phyloP scores from a whole-genome alignment of 1,140 invertebrate species.

The Bombus balteatus region DNA sequence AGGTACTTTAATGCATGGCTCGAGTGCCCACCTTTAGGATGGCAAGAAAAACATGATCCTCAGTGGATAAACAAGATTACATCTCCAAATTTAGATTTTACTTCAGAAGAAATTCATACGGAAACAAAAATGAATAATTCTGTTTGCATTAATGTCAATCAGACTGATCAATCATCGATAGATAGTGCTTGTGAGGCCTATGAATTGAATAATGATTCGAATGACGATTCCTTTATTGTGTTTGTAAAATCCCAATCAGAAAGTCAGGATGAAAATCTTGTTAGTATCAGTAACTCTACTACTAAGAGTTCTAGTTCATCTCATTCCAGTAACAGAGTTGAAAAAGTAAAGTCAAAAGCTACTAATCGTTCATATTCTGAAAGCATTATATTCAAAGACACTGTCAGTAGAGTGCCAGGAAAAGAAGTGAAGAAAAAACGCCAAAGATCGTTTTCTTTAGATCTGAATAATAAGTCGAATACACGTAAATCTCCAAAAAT shows the following conservation, averaged over 20 bases:
- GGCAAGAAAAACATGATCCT: constrained; percentile 92
- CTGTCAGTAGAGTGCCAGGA: constrained; percentile 7
- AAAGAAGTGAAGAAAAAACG: constrained; percentile 42
- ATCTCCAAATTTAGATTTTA: constrained; percentile 72
- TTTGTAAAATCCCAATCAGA: constrained; percentile 72
- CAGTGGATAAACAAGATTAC: constrained; percentile 83
- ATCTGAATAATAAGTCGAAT: constrained; percentile 69
- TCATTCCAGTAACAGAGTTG: constrained; percentile 15
- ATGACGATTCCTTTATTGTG: constrained; percentile 72
- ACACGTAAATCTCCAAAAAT: constrained; percentile 81
- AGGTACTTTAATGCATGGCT: constrained; percentile 97
- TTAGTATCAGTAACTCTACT: constrained; percentile 31
- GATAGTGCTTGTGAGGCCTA: constrained; percentile 76
- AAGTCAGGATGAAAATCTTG: constrained; percentile 39
- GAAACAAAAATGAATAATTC: constrained; percentile 67
- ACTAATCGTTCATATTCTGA: constrained; percentile 40
- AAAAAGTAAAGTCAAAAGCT: constrained; percentile 21
- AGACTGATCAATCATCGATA: constrained; percentile 71
- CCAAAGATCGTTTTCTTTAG: constrained; percentile 76
- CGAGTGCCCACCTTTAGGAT: constrained; percentile 93
- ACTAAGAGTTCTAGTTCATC: constrained; percentile 33
- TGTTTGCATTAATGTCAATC: constrained; percentile 71
- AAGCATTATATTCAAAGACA: constrained; percentile 66
- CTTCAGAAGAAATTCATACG: constrained; percentile 68
- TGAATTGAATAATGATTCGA: constrained; percentile 49